Base-by-base conservation (phyloP, 2,797 vertebrate species). In the Petrocephalus sullivani region DNA sequence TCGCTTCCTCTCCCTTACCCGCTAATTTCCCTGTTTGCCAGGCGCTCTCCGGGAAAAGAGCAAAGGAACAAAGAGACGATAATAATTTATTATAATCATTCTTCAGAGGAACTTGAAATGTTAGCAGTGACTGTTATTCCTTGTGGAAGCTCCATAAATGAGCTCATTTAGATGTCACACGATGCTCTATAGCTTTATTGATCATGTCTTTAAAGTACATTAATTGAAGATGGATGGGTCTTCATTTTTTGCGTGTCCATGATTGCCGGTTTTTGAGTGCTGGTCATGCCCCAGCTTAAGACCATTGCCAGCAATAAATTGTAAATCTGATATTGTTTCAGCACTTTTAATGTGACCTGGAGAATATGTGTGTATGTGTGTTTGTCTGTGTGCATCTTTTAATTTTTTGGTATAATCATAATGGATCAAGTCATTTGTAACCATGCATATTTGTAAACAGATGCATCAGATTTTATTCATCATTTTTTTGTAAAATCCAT, bases 311-410 rank as follows among this genome's bases (percentile, higher is more conserved):
- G 61, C 81, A 61, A 67, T 64, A 88, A 90, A 90, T 88, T 87
- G 78, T 87, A 89, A 89, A 89, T 71, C 51, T 88, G 90, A 88
- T 89, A 86, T 85, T 58, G 61, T 90, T 64, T 86, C 81, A 83
- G 87, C 58, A 57, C 64, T 87, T 60, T 67, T 90, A 88, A 85
- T 88, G 58, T 46, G 49, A 81, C 87, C 14, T 46, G 37, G 71
- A 19, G 37, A n/a, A 37, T 71, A 14, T 71, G 28, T 37, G 28
- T 16, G 28, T 71, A n/a, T 53, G 51, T 53, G 8, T 53, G 51
- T 53, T 1, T 53, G 51, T 53, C 7, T 28, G 3, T 67, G 23
- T 71, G 33, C 28, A 16, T 71, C 64, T 37, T 19, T 60, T 78
- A 7, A 9, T 37, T 53, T 21, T 86, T 78, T 54, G 84, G 87